Base-by-base conservation (phyloP, 2,113 vertebrate species). In the Progne subis region DNA sequence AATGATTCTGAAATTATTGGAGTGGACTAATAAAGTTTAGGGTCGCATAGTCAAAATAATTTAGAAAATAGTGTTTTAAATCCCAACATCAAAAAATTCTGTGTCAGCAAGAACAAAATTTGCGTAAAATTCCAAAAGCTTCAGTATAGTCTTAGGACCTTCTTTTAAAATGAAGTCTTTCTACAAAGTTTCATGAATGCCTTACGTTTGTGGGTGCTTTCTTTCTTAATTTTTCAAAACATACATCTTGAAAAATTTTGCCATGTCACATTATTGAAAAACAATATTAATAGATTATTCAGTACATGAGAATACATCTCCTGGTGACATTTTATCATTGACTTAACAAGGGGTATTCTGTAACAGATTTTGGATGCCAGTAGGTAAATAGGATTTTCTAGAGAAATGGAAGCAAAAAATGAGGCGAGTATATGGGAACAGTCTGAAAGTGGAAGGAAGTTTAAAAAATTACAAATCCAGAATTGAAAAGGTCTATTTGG, bases 361-460 rank as follows among this genome's bases (percentile, higher is more conserved):
- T 21, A 72, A n/a, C 8, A 57, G 8, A 44, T 77, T 77, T 88
- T 81, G 16, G 6, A 70, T 0, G 1, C 44, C 12, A 25, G 32
- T 75, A 44, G 13, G 6, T 72, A 80, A 68, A 69, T 26, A 52
- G 2, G 8, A 82, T 55, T 75, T 75, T 75, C 23, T 44, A 81
- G 55, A 86, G 18, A 74, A 86, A 56, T 20, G 0, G 25, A 82
- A 68, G 23, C 5, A 59, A 64, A 78, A 70, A 52, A 18, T 17
- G 1, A 61, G 5, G 2, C 1, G 0, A 26, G 8, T n/a, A 34
- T 25, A 60, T 34, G 11, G 12, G 5, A 75, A 70, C 7, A 12
- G 6, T 68, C 39, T 89, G 49, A 60, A 96, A 94, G 57, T 14
- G 3, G 5, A 4, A 1, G 4, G 13, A 84, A 63, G 8, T 56